Percentiles rank a stretch among this genome's conserved stretches.
Evolutionary conservation across 2,797 vertebrate genomes (phyloP).

Genomic region (Takifugu rubripes): DNA sequence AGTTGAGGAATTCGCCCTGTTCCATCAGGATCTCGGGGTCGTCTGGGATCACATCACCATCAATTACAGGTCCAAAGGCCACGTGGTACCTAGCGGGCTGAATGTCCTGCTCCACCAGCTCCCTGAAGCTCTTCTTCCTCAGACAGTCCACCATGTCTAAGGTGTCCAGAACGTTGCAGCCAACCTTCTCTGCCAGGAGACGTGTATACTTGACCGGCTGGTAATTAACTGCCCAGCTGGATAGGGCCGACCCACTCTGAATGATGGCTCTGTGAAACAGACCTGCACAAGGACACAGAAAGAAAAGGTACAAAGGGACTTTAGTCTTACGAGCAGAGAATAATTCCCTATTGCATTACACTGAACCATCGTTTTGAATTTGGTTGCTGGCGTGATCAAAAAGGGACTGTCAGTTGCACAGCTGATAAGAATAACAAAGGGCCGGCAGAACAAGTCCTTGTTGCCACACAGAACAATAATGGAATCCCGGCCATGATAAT

Average conservation of each 20-base stretch:
- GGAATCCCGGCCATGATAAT: slow-evolving; percentile 65
- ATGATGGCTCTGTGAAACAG: slow-evolving; percentile 98
- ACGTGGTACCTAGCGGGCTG: slow-evolving; percentile 96
- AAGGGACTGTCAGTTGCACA: slow-evolving; percentile 50
- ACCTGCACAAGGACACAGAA: slow-evolving; percentile 75
- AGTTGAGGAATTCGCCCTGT: slow-evolving; percentile 99
- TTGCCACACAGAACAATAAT: slow-evolving; percentile 66
- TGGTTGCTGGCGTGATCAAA: slow-evolving; percentile 54
- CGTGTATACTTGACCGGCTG: slow-evolving; percentile 97
- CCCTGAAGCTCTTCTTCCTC: slow-evolving; percentile 92
- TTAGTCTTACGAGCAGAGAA: slow-evolving; percentile 31
- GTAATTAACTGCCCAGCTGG: slow-evolving; percentile 99
- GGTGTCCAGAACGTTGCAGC: slow-evolving; percentile 95
- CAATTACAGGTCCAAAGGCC: slow-evolving; percentile 96
- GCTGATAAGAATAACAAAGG: slow-evolving; percentile 69
- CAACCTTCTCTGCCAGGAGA: slow-evolving; percentile 93
- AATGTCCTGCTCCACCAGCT: slow-evolving; percentile 98
- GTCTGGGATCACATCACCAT: slow-evolving; percentile 95
- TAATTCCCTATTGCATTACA: slow-evolving; percentile 47
- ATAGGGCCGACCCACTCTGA: slow-evolving; percentile 95
- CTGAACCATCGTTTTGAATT: slow-evolving; percentile 55
- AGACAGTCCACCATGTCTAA: slow-evolving; percentile 98
- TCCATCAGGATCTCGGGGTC: slow-evolving; percentile 99
- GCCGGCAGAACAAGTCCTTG: slow-evolving; percentile 62
- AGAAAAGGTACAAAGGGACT: background rate